Evolutionary conservation across 2,113 vertebrate species (phyloP).

Genomic region (Cyrtonyx montezumae): DNA sequence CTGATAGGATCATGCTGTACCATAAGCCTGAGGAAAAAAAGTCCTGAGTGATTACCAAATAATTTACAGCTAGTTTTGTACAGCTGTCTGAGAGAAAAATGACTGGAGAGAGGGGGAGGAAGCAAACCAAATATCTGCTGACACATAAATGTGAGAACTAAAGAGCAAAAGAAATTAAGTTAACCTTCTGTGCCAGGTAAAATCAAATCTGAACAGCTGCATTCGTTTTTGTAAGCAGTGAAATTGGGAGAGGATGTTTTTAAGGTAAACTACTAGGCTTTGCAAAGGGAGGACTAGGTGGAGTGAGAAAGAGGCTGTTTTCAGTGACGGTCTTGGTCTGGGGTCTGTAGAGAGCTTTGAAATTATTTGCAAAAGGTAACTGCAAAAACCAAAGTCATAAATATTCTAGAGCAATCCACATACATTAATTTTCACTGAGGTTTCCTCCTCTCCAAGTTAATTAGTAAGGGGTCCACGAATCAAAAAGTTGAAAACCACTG

Average conservation of each 20-base stretch:
- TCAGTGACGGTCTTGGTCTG: neutral
- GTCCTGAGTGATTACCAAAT: neutral
- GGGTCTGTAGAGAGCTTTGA: constrained; percentile 11
- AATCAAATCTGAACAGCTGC: constrained; percentile 13
- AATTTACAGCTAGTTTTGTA: constrained; percentile 33
- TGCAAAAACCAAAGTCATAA: constrained; percentile 42
- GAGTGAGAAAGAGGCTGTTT: neutral
- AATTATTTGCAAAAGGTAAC: constrained; percentile 25
- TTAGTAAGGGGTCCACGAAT: constrained; percentile 37
- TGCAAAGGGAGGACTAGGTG: neutral
- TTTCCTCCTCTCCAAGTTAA: neutral
- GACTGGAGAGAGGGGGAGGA: neutral
- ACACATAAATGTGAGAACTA: constrained; percentile 48
- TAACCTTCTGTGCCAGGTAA: neutral
- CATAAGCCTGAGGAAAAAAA: neutral
- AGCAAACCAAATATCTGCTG: constrained; percentile 36
- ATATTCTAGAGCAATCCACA: constrained; percentile 16
- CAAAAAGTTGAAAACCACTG: neutral
- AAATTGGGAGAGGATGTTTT: constrained; percentile 1
- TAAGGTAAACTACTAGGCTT: neutral
- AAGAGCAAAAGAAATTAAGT: constrained; percentile 20
- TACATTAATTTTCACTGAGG: constrained; percentile 26
- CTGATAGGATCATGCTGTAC: constrained; percentile 20
- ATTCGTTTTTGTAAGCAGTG: constrained; percentile 1
- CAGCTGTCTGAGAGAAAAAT: constrained; percentile 31